These are phyloP conservation scores for Anguilla pacifica DNA, from an alignment of 2,797 vertebrate genomes.

Conservation along the genomic window DNA sequence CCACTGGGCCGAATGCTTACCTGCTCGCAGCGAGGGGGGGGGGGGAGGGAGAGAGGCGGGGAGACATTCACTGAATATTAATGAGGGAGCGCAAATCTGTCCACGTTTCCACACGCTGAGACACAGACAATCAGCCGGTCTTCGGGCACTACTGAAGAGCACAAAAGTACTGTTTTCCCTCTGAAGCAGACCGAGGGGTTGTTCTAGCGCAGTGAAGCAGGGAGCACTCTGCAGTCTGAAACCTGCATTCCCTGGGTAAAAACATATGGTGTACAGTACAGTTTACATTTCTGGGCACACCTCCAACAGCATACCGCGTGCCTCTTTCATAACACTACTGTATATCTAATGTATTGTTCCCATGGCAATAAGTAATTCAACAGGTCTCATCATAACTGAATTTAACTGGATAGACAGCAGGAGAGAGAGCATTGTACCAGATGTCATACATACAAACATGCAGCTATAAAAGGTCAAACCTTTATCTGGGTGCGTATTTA, in stretches of 20 bases:
- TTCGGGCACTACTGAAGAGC: not conserved
- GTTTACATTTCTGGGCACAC: not conserved
- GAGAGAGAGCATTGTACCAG: not conserved
- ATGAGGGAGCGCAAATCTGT: not conserved
- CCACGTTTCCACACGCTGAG: not conserved
- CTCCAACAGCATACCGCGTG: not conserved
- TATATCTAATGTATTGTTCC: not conserved
- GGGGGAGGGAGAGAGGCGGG: too few relatives aligned
- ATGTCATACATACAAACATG: not conserved
- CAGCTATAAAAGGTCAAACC: not conserved
- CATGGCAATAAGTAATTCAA: not conserved
- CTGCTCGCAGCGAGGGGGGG: conserved; percentile 61
- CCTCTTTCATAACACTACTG: not conserved
- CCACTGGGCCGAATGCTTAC: conserved; percentile 95
- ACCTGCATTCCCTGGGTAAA: not conserved
- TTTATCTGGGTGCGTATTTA: not conserved
- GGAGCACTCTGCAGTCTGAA: too few relatives aligned
- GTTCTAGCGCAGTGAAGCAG: too few relatives aligned
- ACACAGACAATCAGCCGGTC: not conserved
- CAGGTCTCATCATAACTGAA: not conserved
- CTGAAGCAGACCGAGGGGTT: too few relatives aligned
- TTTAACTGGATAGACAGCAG: not conserved
- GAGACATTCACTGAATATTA: not conserved
- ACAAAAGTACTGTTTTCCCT: not conserved
- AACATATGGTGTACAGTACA: not conserved